Conservation (phyloP, 2,113 vertebrate genomes). For the Oncorhynchus tshawytscha region DNA sequence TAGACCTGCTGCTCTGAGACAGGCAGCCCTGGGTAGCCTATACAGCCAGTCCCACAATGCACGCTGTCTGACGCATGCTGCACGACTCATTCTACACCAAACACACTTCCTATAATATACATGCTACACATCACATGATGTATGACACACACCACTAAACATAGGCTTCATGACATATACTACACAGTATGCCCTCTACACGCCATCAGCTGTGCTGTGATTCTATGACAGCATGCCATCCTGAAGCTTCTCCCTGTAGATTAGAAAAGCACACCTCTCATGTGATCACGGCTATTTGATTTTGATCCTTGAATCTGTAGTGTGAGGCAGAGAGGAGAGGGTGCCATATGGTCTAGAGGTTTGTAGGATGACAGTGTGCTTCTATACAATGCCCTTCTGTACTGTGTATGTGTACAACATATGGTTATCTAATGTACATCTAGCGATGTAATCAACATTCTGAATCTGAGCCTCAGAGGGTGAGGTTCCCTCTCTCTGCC, state of each 20-base stretch:
- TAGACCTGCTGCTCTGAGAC: conserved; percentile 49
- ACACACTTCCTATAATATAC: not conserved
- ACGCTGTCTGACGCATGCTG: conserved; percentile 4
- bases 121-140: too few relatives aligned
- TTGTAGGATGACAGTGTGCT: too few relatives aligned
- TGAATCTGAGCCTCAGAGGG: not conserved
- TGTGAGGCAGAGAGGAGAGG: conserved; percentile 5
- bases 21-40: conserved; percentile 35
- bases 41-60: conserved; percentile 49
- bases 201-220: not conserved
- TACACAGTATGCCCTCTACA: conserved; percentile 1
- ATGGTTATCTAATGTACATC: not conserved
- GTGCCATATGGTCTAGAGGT: conserved; percentile 26
- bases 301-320: conserved; percentile 30
- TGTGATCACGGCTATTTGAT: conserved; percentile 46
- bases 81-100: not conserved
- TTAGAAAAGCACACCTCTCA: conserved; percentile 46
- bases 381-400: not conserved
- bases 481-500: not conserved
- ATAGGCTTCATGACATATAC: not conserved
- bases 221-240: not conserved
- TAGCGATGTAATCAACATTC: not conserved
- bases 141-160: conserved; percentile 21
- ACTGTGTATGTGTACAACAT: not conserved
- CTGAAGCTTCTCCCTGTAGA: conserved; percentile 18